Evolutionary conservation across 2,113 vertebrate genomes (phyloP).

Genomic region (Bubo blakistoni): DNA sequence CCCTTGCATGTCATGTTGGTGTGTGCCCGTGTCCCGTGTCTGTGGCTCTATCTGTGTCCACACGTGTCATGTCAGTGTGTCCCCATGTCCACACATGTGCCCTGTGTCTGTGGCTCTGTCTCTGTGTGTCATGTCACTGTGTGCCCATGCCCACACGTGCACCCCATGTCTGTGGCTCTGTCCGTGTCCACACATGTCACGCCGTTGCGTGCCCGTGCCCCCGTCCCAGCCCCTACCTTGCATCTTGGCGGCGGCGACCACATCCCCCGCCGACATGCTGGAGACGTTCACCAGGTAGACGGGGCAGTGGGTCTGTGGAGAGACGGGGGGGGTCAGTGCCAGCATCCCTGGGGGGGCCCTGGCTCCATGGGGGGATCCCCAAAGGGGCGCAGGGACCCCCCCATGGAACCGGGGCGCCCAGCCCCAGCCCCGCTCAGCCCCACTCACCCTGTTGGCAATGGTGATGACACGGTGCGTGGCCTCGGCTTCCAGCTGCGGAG

Average conservation of each 20-base stretch:
- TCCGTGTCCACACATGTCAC: too few species aligned
- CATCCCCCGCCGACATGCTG: slow-evolving; percentile 93
- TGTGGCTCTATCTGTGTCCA: too few species aligned
- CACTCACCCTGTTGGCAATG: slow-evolving; percentile 92
- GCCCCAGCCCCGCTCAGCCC: too few species aligned
- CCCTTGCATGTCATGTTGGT: too few species aligned
- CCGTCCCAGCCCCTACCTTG: slow-evolving; percentile 78
- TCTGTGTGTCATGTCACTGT: too few species aligned
- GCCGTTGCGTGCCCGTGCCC: too few species aligned
- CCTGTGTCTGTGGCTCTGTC: too few species aligned
- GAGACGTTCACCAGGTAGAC: slow-evolving; percentile 94
- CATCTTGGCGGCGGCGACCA: slow-evolving; percentile 91
- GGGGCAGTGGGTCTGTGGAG: slow-evolving; percentile 86
- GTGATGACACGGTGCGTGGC: slow-evolving; percentile 92
- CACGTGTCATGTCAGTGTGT: too few species aligned
- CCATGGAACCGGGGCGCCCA: accelerated
- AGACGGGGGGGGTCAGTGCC: not conserved
- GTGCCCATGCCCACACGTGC: too few species aligned
- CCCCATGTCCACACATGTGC: too few species aligned
- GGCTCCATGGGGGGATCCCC: not conserved
- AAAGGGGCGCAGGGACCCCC: accelerated
- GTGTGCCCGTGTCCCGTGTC: too few species aligned
- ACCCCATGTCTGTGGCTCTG: too few species aligned
- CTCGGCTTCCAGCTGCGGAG: slow-evolving; percentile 88
- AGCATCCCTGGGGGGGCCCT: accelerated